Base-by-base conservation (phyloP, 2,797 vertebrate genomes). In the Glyptemys insculpta region DNA sequence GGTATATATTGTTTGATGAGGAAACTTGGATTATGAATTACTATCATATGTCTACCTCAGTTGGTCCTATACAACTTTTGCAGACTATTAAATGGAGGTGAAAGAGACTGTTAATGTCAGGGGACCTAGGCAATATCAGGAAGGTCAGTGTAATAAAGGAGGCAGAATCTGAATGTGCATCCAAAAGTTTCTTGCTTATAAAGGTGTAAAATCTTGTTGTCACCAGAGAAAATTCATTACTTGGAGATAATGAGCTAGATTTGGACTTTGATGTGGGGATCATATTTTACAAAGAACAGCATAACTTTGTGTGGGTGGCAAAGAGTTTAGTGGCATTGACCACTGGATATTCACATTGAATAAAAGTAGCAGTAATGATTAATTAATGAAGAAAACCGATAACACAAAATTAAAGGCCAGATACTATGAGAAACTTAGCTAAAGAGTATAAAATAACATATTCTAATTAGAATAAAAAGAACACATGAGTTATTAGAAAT, bases 11-110 rank as follows among this genome's bases (percentile, higher is more conserved):
- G 14, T 57, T 93, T 37, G 16, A 83, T 74, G 56, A 94, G 50
- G 53, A 94, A 93, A 87, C 91, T 80, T 81, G 89, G 81, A 41
- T 88, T 92, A 89, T 56, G 31, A 54, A 47, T 95, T 83, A 88
- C 74, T 76, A 57, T 50, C 47, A 53, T 57, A 49, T 88, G 94
- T 47, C 65, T 85, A 47, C 34, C 52, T 90, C 57, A 78, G 54
- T 31, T 91, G 81, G 80, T 90, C 87, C 44, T 47, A 44, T 83
- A 83, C 88, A 89, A 54, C 47, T 92, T 94, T 94, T 84, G 62
- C 3, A 49, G 62, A 83, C 7, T 8, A 12, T 79, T 88, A 87
- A 85, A 57, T 53, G 59, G 29, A 91, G 57, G 81, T 82, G 54
- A 85, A 88, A 47, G 72, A 82, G 57, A n/a, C 37, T 65, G 18